A percentile compares a stretch with the other conserved stretches of the same genome.
Conservation (phyloP, 2,113 vertebrate genomes). For the Emberiza fucata region DNA sequence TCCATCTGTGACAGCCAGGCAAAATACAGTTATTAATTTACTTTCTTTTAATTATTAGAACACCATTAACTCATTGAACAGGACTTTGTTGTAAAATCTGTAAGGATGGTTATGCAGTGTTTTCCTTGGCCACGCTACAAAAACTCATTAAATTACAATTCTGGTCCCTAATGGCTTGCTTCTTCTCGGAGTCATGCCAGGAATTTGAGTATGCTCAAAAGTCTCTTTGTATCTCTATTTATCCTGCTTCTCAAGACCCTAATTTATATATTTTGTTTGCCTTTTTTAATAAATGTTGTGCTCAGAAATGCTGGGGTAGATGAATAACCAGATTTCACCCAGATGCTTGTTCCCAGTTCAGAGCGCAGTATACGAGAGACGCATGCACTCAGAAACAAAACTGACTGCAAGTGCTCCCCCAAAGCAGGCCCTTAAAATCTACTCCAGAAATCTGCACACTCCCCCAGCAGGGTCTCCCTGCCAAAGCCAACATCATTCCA, state of each 20-base stretch:
- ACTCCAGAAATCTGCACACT: not conserved
- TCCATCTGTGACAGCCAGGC: not conserved
- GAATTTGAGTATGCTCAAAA: slow-evolving; percentile 19
- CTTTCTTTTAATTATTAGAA: not conserved
- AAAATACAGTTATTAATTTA: not conserved
- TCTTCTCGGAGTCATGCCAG: slow-evolving; percentile 18
- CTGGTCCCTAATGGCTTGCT: not conserved
- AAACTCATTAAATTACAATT: not conserved
- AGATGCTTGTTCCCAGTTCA: not conserved
- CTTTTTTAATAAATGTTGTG: not conserved
- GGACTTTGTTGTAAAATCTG: not conserved
- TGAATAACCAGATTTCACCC: not conserved
- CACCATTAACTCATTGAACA: not conserved
- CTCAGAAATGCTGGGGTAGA: not conserved
- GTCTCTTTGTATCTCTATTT: slow-evolving; percentile 16
- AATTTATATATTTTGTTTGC: not conserved
- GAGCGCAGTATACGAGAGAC: not conserved
- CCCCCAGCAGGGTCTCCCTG: not conserved
- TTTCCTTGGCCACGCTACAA: not conserved
- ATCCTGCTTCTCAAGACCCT: not conserved
- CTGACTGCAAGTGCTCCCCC: not conserved
- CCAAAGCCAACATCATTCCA: not conserved
- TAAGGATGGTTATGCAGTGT: not conserved
- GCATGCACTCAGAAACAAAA: not conserved
- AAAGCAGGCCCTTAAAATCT: not conserved